Conservation (phyloP, 2,888 invertebrate species). For the Lypha dubia region DNA sequence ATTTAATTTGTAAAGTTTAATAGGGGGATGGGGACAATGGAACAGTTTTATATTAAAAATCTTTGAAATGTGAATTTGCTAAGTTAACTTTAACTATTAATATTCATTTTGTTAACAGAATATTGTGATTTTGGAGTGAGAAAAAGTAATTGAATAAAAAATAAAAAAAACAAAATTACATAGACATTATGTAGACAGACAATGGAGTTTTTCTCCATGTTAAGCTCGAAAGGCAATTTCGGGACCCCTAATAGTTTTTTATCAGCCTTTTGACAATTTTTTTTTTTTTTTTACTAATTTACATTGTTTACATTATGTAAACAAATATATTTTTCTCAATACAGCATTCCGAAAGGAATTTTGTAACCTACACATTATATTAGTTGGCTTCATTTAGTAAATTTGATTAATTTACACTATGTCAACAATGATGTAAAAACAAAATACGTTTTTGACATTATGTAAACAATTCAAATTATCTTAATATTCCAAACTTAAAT, state of each 20-base stretch:
- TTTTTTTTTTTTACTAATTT: too few species aligned
- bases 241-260: too few species aligned
- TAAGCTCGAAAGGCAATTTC: background rate
- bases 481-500: too few species aligned
- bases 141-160: too few species aligned
- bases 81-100: background rate
- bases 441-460: background rate
- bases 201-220: background rate
- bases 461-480: background rate
- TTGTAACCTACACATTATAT: too few species aligned
- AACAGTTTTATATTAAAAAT: background rate
- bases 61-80: background rate
- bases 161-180: too few species aligned
- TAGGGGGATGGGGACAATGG: background rate
- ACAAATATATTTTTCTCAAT: background rate
- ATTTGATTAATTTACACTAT: too few species aligned
- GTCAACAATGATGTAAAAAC: too few species aligned
- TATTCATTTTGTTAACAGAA: background rate
- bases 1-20: conserved; percentile 6
- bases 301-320: background rate
- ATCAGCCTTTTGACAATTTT: too few species aligned
- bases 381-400: too few species aligned
- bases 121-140: background rate
- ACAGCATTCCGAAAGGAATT: too few species aligned
- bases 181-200: too few species aligned